Percentiles rank a stretch among this genome's conserved stretches.
Conservation (phyloP, 2,888 invertebrate genomes). For the Flabesymbios commensalis region DNA sequence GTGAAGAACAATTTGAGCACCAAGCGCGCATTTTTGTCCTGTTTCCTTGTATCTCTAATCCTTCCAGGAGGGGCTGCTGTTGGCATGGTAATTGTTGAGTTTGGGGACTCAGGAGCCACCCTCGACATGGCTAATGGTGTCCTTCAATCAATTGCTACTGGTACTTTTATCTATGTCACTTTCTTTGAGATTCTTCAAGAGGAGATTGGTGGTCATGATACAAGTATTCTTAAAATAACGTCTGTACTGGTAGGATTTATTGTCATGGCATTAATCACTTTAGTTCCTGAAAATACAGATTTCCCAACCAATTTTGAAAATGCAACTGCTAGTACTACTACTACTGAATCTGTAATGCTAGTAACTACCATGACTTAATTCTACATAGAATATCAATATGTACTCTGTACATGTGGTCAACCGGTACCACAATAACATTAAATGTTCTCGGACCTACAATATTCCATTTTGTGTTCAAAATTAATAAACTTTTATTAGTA, state of each 20-base stretch:
- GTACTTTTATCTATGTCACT: slow-evolving; percentile 89
- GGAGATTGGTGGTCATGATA: slow-evolving; percentile 59
- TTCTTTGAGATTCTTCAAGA: slow-evolving; percentile 88
- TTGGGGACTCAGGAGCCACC: slow-evolving; percentile 26
- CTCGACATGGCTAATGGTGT: slow-evolving; percentile 51
- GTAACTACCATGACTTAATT: too few relatives aligned
- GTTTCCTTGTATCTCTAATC: slow-evolving; percentile 32
- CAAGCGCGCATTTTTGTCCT: slow-evolving; percentile 21
- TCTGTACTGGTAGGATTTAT: slow-evolving; percentile 41
- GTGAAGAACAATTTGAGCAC: slow-evolving; percentile 30
- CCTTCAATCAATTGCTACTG: slow-evolving; percentile 81
- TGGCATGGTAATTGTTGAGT: slow-evolving; percentile 34
- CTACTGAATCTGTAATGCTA: too few relatives aligned
- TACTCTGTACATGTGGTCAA: too few relatives aligned
- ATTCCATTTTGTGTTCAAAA: too few relatives aligned
- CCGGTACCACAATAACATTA: too few relatives aligned
- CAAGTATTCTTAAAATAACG: slow-evolving; percentile 42
- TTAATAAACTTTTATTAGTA: too few relatives aligned
- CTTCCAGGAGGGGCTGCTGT: slow-evolving; percentile 36
- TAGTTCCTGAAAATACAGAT: slow-evolving; percentile 34
- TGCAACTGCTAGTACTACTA: too few relatives aligned
- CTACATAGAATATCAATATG: too few relatives aligned
- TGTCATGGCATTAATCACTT: slow-evolving; percentile 35
- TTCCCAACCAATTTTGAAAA: too few relatives aligned
- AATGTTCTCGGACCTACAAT: too few relatives aligned